Evolutionary conservation across 2,888 invertebrate species (phyloP), one percentile per base, ranked within the genome.

Genomic region (Bruchidius siliquastri): DNA sequence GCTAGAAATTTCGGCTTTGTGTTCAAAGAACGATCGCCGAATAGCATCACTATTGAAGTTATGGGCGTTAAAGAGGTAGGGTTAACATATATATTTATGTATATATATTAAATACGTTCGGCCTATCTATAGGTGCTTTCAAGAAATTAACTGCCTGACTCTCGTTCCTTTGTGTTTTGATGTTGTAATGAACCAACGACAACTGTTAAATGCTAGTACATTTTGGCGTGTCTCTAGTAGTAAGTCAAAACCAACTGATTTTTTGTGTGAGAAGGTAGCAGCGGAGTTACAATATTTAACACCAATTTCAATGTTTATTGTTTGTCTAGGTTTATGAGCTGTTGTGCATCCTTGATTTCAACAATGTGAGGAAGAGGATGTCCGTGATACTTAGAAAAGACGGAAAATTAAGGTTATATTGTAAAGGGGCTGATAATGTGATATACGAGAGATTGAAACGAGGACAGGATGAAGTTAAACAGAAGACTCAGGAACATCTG

Each of bases 1-100:
- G 99, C 99, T 2, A 90, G 99, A 82, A 99, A 99, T 88, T 99
- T 99, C 88, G 99, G 99, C 81, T 99, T 97, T 88, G 98, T 98
- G 77, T 99, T 99, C 88, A 94, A 93, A 88, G 96, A 97, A 87
- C 91, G 95, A 84, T 92, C 95, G 85, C 96, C 96, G 78, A 95
- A 95, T 89, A 96, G 94, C 89, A 96, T 96, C 88, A 96, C 96
- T 78, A 95, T 96, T 85, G 94, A 95, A 87, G 94, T 94, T 80
- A 93, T 93, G 92, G 94, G 93, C 82, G 90, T 90, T 83, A 90
- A 89, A 83, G 94, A 94, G 89, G 94, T 96, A 49, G 13, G 49
- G 1, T 13, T 18, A 18, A 3, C 13, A 49, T 8, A n/a, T n/a
- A n/a, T n/a, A n/a, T 26, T 26, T 26, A 8, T 26, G 26, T 8